Base-by-base conservation (phyloP, 2,888 invertebrate species). In the Tiliacea aurago region DNA sequence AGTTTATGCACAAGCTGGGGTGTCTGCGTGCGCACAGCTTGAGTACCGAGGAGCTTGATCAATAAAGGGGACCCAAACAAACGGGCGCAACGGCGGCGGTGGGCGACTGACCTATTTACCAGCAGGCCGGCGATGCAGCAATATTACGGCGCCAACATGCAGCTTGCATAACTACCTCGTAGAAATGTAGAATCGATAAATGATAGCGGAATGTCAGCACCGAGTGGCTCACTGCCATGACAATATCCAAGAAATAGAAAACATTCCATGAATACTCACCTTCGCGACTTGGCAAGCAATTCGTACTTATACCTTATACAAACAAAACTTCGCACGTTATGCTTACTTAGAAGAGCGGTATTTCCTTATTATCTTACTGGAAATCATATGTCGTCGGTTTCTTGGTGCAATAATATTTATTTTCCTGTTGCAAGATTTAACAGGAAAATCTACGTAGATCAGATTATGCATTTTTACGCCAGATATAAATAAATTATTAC, bases 21-120 rank as follows among this genome's bases (percentile, higher is more conserved):
- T 77, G 82, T 80, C 88, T 94, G 95, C 94, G 94, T 93, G 94
- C 95, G 95, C 95, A 94, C 87, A 88, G 88, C 85, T 83, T 80
- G 81, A 70, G 78, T 76, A 78, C 83, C 68, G 73, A 73, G 70
- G 62, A 77, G 88, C 84, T 87, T 90, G 93, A 95, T 96, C 96
- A 93, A 95, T 95, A 95, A 90, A 84, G 81, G 91, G 89, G 94
- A 96, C 95, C 96, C 95, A 96, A 96, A 96, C 95, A 95, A 95
- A 94, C 93, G 89, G 87, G 90, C 90, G 90, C 88, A 87, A 92
- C 90, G 89, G 91, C 89, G 37, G 83, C 89, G 91, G 91, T 94
- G 94, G 93, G 93, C 95, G 91, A 93, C 87, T 95, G 95, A 95
- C 95, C 95, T 92, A 95, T 93, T 93, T 93, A 90, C 88, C 80